phyloP scores from a whole-genome alignment of 2,888 invertebrate species.

The Chesias legatella region DNA sequence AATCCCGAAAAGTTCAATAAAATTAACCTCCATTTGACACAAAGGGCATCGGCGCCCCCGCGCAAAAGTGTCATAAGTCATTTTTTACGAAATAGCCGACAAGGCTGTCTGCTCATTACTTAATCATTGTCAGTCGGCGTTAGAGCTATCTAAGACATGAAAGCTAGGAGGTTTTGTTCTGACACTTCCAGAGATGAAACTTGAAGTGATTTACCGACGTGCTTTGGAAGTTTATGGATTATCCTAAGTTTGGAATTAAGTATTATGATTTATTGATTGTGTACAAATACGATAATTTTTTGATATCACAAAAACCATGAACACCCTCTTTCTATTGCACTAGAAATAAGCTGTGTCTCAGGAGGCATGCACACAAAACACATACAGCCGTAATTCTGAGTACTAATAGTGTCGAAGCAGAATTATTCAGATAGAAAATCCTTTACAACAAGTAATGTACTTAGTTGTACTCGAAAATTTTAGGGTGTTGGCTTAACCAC shows the following conservation, averaged over 20 bases:
- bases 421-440: no score
- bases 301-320: no score
- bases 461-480: no score
- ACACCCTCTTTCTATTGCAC: no score
- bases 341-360: no score
- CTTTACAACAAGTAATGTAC: no score
- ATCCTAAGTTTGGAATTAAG: constrained; percentile 11
- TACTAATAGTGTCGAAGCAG: no score
- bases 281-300: no score
- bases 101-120: constrained; percentile 26
- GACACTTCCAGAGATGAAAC: constrained; percentile 46
- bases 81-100: constrained; percentile 28
- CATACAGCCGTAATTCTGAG: no score
- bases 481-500: no score
- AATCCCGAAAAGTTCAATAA: constrained; percentile 18
- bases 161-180: constrained; percentile 43
- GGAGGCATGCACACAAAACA: no score
- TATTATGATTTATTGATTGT: no score
- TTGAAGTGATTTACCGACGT: constrained; percentile 49
- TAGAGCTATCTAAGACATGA: constrained; percentile 26
- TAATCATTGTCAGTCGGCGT: constrained; percentile 32
- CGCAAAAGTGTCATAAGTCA: constrained; percentile 22
- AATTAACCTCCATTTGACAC: constrained; percentile 23
- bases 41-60: constrained; percentile 14
- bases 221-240: constrained; percentile 25